These are phyloP conservation scores for Syrista parreyssii DNA, from an alignment of 2,888 invertebrate species.

Conservation along the genomic window DNA sequence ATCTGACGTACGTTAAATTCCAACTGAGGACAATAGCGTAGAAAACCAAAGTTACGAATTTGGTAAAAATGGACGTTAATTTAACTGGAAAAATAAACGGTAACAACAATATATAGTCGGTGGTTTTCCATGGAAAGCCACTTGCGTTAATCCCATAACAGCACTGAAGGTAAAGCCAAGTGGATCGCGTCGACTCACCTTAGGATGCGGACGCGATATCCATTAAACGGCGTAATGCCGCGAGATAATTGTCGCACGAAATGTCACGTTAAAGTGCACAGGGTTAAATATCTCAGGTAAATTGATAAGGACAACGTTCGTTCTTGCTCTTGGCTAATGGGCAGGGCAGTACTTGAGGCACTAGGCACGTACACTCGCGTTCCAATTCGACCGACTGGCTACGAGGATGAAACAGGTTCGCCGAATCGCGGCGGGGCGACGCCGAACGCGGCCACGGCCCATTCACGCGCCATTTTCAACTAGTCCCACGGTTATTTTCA, in stretches of 20 bases:
- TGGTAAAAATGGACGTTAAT: neutral
- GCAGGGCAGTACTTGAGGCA: slow-evolving; percentile 31
- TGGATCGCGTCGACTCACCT: slow-evolving; percentile 26
- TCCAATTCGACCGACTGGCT: slow-evolving; percentile 49
- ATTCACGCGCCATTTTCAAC: slow-evolving; percentile 48
- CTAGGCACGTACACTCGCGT: slow-evolving; percentile 49
- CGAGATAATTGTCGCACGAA: slow-evolving; percentile 1
- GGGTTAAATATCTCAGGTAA: neutral
- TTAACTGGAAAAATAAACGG: neutral
- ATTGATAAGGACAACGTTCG: slow-evolving; percentile 3
- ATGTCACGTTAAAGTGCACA: slow-evolving; percentile 11
- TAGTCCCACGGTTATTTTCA: slow-evolving; percentile 37
- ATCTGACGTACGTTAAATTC: neutral
- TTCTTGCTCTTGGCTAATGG: slow-evolving; percentile 18
- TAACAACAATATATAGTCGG: neutral
- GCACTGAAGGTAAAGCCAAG: slow-evolving; percentile 17
- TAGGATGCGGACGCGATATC: slow-evolving; percentile 23
- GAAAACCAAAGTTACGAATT: neutral
- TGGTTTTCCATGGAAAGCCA: neutral
- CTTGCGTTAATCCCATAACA: neutral
- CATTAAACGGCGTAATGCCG: slow-evolving; percentile 9
- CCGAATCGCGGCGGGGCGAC: slow-evolving; percentile 47
- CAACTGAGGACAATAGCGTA: neutral
- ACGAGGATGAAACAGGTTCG: slow-evolving; percentile 51
- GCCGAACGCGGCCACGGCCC: slow-evolving; percentile 46